phyloP scores from a whole-genome alignment of 1,140 invertebrate species.

The Araneus ventricosus region DNA sequence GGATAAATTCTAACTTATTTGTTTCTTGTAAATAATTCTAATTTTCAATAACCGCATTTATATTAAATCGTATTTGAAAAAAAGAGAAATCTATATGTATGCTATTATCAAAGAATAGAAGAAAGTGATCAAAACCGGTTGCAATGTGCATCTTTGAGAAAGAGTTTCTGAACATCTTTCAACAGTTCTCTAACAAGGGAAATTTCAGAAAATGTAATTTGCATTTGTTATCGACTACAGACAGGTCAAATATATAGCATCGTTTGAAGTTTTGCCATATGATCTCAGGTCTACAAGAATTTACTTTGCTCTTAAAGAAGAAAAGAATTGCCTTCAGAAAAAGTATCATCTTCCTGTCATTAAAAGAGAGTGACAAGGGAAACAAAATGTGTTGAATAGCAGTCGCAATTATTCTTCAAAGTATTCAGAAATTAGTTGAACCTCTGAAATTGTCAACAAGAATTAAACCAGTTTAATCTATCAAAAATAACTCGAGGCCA shows the following conservation, averaged over 20 bases:
- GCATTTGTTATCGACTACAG: background rate
- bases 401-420: background rate
- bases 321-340: background rate
- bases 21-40: too few species aligned
- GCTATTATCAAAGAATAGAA: background rate
- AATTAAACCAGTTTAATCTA: background rate
- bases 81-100: too few species aligned
- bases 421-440: background rate
- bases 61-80: too few species aligned
- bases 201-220: background rate
- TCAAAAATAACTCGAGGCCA: slow-evolving; percentile 12
- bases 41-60: too few species aligned
- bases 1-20: too few species aligned
- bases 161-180: background rate
- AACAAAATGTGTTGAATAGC: background rate
- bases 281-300: too few species aligned
- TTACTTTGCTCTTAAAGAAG: too few species aligned
- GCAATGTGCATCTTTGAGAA: background rate
- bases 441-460: background rate
- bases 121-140: background rate
- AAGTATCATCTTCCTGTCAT: background rate
- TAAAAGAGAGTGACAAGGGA: too few species aligned
- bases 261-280: too few species aligned
- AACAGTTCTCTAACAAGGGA: background rate
- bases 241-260: too few species aligned